phyloP scores from a whole-genome alignment of 1,140 invertebrate genomes.

The Scylla paramamosain region DNA sequence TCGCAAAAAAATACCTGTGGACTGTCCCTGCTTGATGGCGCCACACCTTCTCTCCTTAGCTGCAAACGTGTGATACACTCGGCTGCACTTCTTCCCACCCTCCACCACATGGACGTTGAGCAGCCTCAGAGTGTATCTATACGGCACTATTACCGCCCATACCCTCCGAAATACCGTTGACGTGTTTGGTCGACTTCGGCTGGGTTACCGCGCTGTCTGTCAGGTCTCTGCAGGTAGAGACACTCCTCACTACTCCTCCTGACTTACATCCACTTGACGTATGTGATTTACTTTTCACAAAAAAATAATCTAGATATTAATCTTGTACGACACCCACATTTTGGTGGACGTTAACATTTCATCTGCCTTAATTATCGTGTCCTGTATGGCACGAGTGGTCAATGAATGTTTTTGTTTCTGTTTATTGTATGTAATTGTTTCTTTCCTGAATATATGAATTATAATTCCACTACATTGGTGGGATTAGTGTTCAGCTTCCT shows the following conservation, averaged over 20 bases:
- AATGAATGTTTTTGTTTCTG: no score
- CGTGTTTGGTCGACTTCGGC: slow-evolving; percentile 27
- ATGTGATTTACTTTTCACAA: neutral
- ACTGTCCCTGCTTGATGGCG: slow-evolving; percentile 25
- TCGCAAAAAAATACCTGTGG: slow-evolving; percentile 37
- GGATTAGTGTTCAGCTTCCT: no score
- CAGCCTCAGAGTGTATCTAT: neutral
- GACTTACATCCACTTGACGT: no score
- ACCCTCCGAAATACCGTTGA: neutral
- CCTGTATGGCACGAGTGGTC: neutral
- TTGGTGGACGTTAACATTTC: slow-evolving; percentile 29
- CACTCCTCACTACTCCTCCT: slow-evolving; percentile 18
- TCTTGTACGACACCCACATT: neutral
- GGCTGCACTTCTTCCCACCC: neutral
- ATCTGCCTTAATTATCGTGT: neutral
- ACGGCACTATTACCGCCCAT: neutral
- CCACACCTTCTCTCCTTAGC: neutral
- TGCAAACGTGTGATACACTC: neutral
- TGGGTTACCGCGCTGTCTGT: neutral
- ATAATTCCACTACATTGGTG: no score
- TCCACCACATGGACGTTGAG: slow-evolving; percentile 19
- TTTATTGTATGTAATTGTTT: no score
- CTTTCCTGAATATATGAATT: no score
- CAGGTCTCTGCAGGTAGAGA: slow-evolving; percentile 26
- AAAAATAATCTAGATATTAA: slow-evolving; percentile 27